phyloP scores from a whole-genome alignment of 2,888 invertebrate species.

The Acanthopleura granulata region DNA sequence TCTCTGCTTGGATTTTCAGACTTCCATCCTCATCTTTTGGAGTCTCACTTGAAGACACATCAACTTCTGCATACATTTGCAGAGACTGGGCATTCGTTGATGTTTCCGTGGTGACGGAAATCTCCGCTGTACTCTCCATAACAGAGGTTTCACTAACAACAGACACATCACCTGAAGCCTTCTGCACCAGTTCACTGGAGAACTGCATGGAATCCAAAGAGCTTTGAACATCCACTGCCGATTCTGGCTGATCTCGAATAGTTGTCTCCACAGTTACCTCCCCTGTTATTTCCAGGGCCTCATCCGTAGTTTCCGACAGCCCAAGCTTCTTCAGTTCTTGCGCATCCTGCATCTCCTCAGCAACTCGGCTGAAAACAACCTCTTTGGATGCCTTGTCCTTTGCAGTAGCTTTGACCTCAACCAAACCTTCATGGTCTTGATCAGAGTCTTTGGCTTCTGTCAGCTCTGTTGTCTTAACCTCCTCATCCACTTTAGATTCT shows the following conservation, averaged over 20 bases:
- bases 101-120: background rate
- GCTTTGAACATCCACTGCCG: background rate
- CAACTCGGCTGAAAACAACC: background rate
- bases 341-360: background rate
- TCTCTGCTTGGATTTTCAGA: background rate
- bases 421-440: background rate
- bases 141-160: background rate
- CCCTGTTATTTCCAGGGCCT: background rate
- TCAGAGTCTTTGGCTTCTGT: background rate
- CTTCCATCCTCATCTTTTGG: background rate
- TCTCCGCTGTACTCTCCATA: background rate
- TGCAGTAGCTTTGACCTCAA: background rate
- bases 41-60: background rate
- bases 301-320: background rate
- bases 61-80: background rate
- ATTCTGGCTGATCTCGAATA: background rate
- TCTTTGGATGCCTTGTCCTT: background rate
- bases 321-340: background rate
- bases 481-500: background rate
- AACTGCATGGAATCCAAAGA: slow-evolving; percentile 2
- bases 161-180: background rate
- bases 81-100: background rate
- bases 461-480: background rate
- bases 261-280: background rate
- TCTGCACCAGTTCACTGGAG: background rate